Evolutionary conservation across 2,797 vertebrate species (phyloP).

Genomic region (Dendrocincla fuliginosa): DNA sequence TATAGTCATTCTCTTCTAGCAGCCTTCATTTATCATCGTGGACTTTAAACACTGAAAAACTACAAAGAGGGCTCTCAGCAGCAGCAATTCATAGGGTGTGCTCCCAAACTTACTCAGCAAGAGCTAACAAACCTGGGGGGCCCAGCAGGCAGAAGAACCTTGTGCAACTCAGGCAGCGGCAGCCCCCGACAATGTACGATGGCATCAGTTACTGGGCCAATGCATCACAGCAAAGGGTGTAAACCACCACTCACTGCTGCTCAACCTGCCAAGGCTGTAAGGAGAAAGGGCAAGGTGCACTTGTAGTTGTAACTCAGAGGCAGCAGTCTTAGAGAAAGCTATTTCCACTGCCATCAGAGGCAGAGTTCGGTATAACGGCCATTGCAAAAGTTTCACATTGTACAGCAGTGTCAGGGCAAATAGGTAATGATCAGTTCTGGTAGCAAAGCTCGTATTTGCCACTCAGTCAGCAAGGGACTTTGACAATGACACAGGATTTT

Average conservation of each 20-base stretch:
- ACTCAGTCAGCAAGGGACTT: not conserved
- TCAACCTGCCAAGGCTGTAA: not conserved
- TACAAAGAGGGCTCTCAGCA: not conserved
- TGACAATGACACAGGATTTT: not conserved
- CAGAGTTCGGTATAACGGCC: not conserved
- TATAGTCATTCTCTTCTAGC: not conserved
- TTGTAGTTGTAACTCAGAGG: fast-evolving
- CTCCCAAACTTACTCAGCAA: not conserved
- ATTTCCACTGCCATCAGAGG: not conserved
- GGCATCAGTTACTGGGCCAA: not conserved
- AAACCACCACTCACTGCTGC: not conserved
- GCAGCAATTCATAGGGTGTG: fast-evolving
- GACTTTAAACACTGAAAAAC: not conserved
- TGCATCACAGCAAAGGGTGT: not conserved
- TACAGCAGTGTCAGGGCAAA: not conserved
- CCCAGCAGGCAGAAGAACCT: not conserved
- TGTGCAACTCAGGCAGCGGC: not conserved
- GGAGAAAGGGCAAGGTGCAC: not conserved
- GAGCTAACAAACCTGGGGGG: fast-evolving
- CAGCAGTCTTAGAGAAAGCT: not conserved
- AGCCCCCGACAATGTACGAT: fast-evolving
- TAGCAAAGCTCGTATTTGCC: not conserved
- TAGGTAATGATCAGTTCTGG: not conserved
- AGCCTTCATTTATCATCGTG: not conserved
- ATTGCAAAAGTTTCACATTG: fast-evolving